These are phyloP conservation scores for Micromussa lordhowensis DNA, from an alignment of 92 coral and sea anemone species.

Conservation along the genomic window DNA sequence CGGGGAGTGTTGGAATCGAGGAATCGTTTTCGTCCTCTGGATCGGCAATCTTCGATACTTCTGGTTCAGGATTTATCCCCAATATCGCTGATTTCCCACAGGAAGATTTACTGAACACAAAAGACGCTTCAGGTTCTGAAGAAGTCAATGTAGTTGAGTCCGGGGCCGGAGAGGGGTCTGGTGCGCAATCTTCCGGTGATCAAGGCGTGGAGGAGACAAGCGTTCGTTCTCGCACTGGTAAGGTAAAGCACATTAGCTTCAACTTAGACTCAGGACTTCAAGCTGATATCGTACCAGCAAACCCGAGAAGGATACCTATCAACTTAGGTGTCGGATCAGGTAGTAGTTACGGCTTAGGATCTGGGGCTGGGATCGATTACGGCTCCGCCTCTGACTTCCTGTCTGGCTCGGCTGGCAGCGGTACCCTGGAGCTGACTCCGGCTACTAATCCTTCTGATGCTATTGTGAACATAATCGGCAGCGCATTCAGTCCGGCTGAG, in stretches of 20 bases:
- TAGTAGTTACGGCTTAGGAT: slow-evolving; percentile 71
- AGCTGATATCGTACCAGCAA: slow-evolving; percentile 74
- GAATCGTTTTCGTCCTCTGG: slow-evolving; percentile 82
- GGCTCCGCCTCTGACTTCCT: slow-evolving; percentile 70
- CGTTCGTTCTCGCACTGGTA: slow-evolving; percentile 35
- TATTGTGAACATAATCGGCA: slow-evolving; percentile 65
- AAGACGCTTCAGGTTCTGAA: slow-evolving; percentile 56
- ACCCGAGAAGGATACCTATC: slow-evolving; percentile 67
- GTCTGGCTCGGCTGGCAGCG: slow-evolving; percentile 81
- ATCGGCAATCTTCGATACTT: slow-evolving; percentile 70
- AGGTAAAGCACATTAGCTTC: slow-evolving; percentile 50
- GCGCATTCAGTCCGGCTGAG: slow-evolving; percentile 45
- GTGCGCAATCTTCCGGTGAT: slow-evolving; percentile 25
- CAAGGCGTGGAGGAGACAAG: slow-evolving; percentile 25
- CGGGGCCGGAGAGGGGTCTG: slow-evolving; percentile 55
- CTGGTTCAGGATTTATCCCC: slow-evolving; percentile 66
- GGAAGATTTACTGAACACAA: slow-evolving; percentile 27
- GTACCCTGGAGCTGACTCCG: slow-evolving; percentile 83
- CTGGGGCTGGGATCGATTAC: slow-evolving; percentile 73
- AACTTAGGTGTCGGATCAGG: slow-evolving; percentile 71
- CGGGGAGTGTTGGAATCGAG: slow-evolving; percentile 73
- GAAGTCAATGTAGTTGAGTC: slow-evolving; percentile 40
- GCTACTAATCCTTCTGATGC: slow-evolving; percentile 80
- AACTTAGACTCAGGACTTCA: slow-evolving; percentile 69
- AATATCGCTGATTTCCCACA: slow-evolving; percentile 70